Evolutionary conservation across 2,797 vertebrate genomes (phyloP), one percentile per base, ranked within the genome.

Genomic region (Galaxias olidus): DNA sequence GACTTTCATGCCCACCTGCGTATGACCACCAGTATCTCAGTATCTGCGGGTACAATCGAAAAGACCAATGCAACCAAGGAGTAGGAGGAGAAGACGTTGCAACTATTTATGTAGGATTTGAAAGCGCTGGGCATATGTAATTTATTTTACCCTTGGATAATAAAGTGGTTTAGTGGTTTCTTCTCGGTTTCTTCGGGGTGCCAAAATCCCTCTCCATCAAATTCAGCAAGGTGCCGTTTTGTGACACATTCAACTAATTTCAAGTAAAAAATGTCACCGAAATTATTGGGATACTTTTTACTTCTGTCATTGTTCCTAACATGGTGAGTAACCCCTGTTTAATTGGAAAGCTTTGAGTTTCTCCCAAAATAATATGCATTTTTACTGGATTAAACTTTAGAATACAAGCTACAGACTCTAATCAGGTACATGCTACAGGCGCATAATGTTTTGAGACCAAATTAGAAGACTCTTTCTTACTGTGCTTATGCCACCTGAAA

Each of bases 291-390:
- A 57, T 79, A 83, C 71, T 79, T 95, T 74, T 86, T 92, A 72
- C 91, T 98, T 52, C 87, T 96, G 71, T 94, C 93, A 0, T 91
- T 91, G 64, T 92, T 97, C 56, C 87, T 90, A 62, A 91, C 91
- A 46, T 88, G 96, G 96, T 98, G 87, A 96, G 96, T 93, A 80
- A 8, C 44, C 56, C 46, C 54, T 53, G n/a, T 58, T 12, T 63
- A 1, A 40, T 62, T n/a, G 11, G 30, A 30, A 30, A 30, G 30
- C 30, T 30, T 30, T 30, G 30, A 30, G 30, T 30, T 30, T 30
- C 30, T 30, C 30, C 30, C 30, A 30, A 30, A 30, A 3, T 30
- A 2, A 3, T 30, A n/a, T 40, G 17, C 17, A 44, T 12, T 44
- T 49, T 49, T 17, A 48, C 18, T 50, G n/a, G 49, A 2, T 50